Percentiles rank a stretch among this genome's conserved stretches.
Evolutionary conservation across 2,888 invertebrate species (phyloP).

Genomic region (Orthonychiurus folsomi): DNA sequence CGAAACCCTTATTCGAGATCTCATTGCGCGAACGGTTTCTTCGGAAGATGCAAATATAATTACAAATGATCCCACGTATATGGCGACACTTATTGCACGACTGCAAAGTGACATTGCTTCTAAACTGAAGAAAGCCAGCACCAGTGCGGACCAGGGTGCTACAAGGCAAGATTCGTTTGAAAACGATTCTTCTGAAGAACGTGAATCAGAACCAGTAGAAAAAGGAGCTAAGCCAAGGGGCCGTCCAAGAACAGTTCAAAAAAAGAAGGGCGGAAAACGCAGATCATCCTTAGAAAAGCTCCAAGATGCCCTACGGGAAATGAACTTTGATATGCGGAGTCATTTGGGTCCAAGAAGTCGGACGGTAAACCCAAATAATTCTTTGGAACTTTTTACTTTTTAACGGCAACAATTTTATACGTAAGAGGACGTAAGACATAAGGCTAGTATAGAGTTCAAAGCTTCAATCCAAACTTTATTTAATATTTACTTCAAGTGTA

Average conservation of each 20-base stretch:
- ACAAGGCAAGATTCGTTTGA: conserved; percentile 1
- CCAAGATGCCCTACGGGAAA: conserved; percentile 38
- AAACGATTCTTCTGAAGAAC: neutral
- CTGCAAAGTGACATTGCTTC: neutral
- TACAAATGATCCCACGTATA: neutral
- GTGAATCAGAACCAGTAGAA: conserved; percentile 10
- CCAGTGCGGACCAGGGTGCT: neutral
- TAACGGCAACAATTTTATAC: too few species aligned
- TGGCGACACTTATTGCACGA: neutral
- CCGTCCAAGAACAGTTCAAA: conserved; percentile 9
- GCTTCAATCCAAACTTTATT: too few species aligned
- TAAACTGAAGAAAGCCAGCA: too few species aligned
- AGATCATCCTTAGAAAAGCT: conserved; percentile 38
- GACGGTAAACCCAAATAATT: neutral
- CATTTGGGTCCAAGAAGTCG: conserved; percentile 34
- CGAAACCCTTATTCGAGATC: neutral
- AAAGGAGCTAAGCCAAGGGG: conserved; percentile 18
- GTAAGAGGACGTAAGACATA: too few species aligned
- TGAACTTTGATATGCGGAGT: conserved; percentile 36
- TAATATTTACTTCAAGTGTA: too few species aligned
- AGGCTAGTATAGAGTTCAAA: too few species aligned
- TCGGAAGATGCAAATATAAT: neutral
- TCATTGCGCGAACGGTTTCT: neutral
- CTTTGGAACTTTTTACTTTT: too few species aligned
- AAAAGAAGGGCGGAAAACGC: conserved; percentile 21